phyloP scores from a whole-genome alignment of 2,113 vertebrate species.

The Coptodon rendalli region DNA sequence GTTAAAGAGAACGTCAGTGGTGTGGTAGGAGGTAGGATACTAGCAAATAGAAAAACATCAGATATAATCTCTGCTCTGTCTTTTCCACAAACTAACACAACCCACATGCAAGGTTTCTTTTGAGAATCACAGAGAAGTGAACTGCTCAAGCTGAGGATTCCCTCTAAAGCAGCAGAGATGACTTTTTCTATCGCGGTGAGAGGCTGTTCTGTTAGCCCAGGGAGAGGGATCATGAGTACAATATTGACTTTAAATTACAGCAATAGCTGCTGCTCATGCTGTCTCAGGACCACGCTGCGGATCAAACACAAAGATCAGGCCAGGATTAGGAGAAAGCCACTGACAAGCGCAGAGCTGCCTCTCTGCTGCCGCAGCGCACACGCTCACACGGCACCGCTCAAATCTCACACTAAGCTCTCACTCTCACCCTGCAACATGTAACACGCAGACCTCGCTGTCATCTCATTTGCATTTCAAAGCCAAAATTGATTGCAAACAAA shows the following conservation, averaged over 20 bases:
- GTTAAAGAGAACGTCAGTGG: background rate
- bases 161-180: conserved; percentile 54
- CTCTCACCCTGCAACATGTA: conserved; percentile 37
- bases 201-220: conserved; percentile 56
- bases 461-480: conserved; percentile 60
- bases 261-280: conserved; percentile 72
- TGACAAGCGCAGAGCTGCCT: conserved; percentile 60
- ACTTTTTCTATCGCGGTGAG: conserved; percentile 33
- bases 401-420: conserved; percentile 62
- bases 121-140: background rate
- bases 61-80: background rate
- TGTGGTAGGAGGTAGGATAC: background rate
- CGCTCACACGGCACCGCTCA: conserved; percentile 25
- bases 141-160: conserved; percentile 50
- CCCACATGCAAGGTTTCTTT: background rate
- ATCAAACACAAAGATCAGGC: conserved; percentile 78
- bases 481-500: conserved; percentile 59
- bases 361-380: conserved; percentile 36
- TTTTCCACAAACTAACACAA: conserved; percentile 19
- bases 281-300: conserved; percentile 71
- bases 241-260: conserved; percentile 78
- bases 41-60: background rate
- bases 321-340: conserved; percentile 76
- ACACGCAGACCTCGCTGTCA: conserved; percentile 41
- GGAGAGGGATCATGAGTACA: conserved; percentile 72